phyloP scores from a whole-genome alignment of 2,888 invertebrate species.

The Strigamia transsilvanica region DNA sequence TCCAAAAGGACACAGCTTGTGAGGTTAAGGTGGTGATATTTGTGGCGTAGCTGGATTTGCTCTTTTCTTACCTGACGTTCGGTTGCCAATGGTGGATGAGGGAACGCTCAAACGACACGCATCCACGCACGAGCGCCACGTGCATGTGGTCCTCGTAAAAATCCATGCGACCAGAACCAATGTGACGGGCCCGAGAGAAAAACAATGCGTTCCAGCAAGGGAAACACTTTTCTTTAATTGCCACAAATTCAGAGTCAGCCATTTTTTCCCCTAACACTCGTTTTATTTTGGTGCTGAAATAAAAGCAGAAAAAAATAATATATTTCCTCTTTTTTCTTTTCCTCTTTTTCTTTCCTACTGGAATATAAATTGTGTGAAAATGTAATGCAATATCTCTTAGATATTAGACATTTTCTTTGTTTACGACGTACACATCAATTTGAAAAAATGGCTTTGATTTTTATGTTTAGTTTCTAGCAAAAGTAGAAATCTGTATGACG shows the following conservation, averaged over 20 bases:
- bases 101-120: constrained; percentile 26
- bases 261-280: not conserved
- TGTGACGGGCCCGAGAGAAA: constrained; percentile 25
- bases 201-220: constrained; percentile 16
- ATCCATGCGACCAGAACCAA: constrained; percentile 30
- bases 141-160: constrained; percentile 26
- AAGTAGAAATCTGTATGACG: not conserved
- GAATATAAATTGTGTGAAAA: not conserved
- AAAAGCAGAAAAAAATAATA: not conserved
- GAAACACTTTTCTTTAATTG: constrained; percentile 10
- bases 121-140: constrained; percentile 30
- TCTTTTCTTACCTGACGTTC: constrained; percentile 30
- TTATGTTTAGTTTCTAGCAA: not conserved
- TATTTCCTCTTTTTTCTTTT: no score
- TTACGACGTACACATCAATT: not conserved
- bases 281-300: not conserved
- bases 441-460: not conserved
- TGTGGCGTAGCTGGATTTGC: constrained; percentile 30
- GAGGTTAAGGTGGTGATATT: constrained; percentile 30
- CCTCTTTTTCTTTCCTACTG: not conserved
- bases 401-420: not conserved
- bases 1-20: constrained; percentile 30
- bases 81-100: constrained; percentile 30
- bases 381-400: not conserved
- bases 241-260: constrained; percentile 3